Percentiles rank a stretch among this genome's conserved stretches.
Evolutionary conservation across 2,797 vertebrate genomes (phyloP).

Genomic region (Setipinna tenuifilis): DNA sequence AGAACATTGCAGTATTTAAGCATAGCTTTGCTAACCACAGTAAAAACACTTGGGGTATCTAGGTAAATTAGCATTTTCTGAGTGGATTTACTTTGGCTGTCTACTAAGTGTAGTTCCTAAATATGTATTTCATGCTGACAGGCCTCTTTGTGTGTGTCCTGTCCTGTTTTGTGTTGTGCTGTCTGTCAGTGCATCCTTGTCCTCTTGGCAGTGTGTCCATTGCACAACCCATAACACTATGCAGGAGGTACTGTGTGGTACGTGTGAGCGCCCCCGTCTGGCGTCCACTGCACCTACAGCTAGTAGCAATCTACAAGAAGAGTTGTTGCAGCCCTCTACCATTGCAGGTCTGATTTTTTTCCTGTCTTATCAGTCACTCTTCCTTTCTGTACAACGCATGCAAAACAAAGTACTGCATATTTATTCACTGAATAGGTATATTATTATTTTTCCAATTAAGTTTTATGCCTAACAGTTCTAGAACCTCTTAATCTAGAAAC

Average conservation of each 20-base stretch:
- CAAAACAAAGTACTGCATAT: too few species aligned
- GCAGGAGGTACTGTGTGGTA: constrained; percentile 79
- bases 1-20: too few species aligned
- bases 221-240: constrained; percentile 78
- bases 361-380: neutral
- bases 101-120: neutral
- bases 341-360: constrained; percentile 61
- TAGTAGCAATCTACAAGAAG: constrained; percentile 49
- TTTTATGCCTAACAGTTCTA: too few species aligned
- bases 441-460: too few species aligned
- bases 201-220: constrained; percentile 79
- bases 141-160: neutral
- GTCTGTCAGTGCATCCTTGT: constrained; percentile 61
- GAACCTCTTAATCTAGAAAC: too few species aligned
- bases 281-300: constrained; percentile 61
- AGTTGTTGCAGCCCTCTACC: constrained; percentile 64
- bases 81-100: neutral
- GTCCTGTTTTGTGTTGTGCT: neutral
- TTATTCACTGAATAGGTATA: too few species aligned
- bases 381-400: neutral
- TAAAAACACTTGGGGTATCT: too few species aligned
- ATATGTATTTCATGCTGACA: neutral
- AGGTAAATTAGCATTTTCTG: neutral
- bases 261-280: constrained; percentile 78
- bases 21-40: too few species aligned